These are phyloP conservation scores for Thaumatotibia leucotreta DNA, from an alignment of 1,140 invertebrate genomes.

Conservation along the genomic window DNA sequence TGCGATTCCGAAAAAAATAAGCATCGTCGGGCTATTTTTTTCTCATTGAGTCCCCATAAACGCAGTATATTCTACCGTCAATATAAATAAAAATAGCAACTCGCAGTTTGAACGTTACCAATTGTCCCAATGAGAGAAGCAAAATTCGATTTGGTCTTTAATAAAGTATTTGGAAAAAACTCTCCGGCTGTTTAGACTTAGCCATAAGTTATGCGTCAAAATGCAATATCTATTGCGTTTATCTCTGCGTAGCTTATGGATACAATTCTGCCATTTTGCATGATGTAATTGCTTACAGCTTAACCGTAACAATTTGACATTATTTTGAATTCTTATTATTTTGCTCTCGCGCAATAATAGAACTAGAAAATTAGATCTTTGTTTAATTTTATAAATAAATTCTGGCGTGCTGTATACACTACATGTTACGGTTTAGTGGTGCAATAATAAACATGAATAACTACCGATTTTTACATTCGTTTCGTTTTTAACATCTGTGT, in stretches of 20 bases:
- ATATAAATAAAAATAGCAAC: too few relatives aligned
- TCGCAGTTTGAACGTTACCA: background rate
- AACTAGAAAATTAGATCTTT: background rate
- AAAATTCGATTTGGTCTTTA: background rate
- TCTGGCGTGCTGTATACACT: background rate
- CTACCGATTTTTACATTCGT: slow-evolving; percentile 3
- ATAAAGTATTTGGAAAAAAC: slow-evolving; percentile 7
- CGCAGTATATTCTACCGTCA: too few relatives aligned
- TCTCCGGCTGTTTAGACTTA: slow-evolving; percentile 30
- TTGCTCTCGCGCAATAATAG: background rate
- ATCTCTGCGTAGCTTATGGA: slow-evolving; percentile 27
- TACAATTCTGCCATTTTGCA: slow-evolving; percentile 9
- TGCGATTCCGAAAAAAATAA: too few relatives aligned
- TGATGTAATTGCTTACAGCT: background rate
- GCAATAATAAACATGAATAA: slow-evolving; percentile 2
- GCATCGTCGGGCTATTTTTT: too few relatives aligned
- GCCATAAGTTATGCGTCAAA: background rate
- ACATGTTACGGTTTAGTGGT: background rate
- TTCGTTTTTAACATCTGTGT: slow-evolving; percentile 13
- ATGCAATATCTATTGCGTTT: slow-evolving; percentile 28
- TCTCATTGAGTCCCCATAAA: too few relatives aligned
- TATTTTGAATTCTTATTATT: background rate
- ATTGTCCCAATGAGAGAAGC: background rate
- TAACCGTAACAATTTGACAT: background rate
- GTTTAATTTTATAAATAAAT: background rate